A percentile compares a stretch with the other conserved stretches of the same genome.
These are phyloP conservation scores for Neoaliturus tenellus DNA, from an alignment of 2,888 invertebrate genomes.

Conservation along the genomic window DNA sequence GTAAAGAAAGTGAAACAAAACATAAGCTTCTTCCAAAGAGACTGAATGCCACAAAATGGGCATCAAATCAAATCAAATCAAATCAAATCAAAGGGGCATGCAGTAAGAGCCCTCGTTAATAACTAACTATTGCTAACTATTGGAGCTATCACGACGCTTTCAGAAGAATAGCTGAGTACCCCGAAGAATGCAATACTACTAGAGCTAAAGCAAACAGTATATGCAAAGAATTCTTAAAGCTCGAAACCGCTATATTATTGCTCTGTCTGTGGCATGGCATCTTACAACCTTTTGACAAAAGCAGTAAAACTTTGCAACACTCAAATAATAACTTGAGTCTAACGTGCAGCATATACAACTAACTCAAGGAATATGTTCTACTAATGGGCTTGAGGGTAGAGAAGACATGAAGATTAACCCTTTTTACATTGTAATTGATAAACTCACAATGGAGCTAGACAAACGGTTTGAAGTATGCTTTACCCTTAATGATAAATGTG, in stretches of 20 bases:
- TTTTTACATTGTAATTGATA: constrained; percentile 31
- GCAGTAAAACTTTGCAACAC: constrained; percentile 32
- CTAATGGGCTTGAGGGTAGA: neutral
- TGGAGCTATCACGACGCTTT: constrained; percentile 40
- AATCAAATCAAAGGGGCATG: no score
- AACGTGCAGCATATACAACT: constrained; percentile 37
- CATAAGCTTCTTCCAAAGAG: constrained; percentile 38
- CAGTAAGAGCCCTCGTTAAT: constrained; percentile 22
- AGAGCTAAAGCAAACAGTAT: constrained; percentile 36
- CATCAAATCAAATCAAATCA: no score
- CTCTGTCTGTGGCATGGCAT: constrained; percentile 20
- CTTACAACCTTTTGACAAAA: constrained; percentile 31
- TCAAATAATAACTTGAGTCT: constrained; percentile 14
- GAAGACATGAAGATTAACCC: constrained; percentile 34
- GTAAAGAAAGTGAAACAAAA: neutral
- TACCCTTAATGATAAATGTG: constrained; percentile 22
- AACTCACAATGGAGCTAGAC: neutral
- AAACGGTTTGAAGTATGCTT: constrained; percentile 36
- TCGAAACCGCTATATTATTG: constrained; percentile 17
- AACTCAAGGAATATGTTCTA: neutral
- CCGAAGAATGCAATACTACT: neutral
- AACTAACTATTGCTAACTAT: no score
- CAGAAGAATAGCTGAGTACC: constrained; percentile 5
- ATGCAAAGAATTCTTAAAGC: constrained; percentile 22
- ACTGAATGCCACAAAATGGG: constrained; percentile 25